Percentiles rank a stretch among this genome's conserved stretches.
phyloP scores from a whole-genome alignment of 2,888 invertebrate genomes.

The Molorchus minor region DNA sequence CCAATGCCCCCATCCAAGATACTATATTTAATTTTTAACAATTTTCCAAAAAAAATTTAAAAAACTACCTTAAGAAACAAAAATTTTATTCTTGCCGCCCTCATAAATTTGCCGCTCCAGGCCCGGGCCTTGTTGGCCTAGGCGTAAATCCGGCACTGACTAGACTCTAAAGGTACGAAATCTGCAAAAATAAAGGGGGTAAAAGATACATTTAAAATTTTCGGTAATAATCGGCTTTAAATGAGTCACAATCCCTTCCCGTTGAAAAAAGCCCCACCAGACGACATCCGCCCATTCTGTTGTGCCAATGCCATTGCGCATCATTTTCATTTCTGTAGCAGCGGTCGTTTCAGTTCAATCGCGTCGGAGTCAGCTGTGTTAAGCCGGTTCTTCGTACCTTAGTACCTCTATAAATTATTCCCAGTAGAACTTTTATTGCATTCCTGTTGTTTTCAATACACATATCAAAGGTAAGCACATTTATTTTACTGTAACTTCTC shows the following conservation, averaged over 20 bases:
- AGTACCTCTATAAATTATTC: constrained; percentile 20
- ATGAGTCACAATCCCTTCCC: constrained; percentile 37
- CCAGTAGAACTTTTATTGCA: constrained; percentile 30
- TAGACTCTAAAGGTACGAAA: no score
- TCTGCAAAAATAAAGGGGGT: no score
- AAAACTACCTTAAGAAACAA: no score
- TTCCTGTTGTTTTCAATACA: constrained; percentile 16
- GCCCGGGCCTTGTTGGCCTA: no score
- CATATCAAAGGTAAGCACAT: constrained; percentile 35
- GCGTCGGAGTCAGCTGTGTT: constrained; percentile 35
- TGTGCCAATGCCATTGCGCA: constrained; percentile 14
- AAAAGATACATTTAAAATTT: no score
- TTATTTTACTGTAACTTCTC: constrained; percentile 6
- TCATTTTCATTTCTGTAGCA: constrained; percentile 30
- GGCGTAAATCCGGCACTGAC: no score
- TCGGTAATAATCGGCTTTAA: constrained; percentile 20
- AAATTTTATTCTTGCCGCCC: no score
- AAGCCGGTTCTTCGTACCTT: constrained; percentile 31
- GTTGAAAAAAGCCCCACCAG: constrained; percentile 32
- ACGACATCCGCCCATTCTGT: constrained; percentile 18
- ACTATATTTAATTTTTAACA: no score
- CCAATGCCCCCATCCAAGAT: no score
- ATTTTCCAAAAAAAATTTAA: no score
- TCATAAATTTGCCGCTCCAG: no score
- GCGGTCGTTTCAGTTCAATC: constrained; percentile 22